These are phyloP conservation scores for Rhineura floridana DNA, from an alignment of 2,113 vertebrate genomes.

Conservation along the genomic window DNA sequence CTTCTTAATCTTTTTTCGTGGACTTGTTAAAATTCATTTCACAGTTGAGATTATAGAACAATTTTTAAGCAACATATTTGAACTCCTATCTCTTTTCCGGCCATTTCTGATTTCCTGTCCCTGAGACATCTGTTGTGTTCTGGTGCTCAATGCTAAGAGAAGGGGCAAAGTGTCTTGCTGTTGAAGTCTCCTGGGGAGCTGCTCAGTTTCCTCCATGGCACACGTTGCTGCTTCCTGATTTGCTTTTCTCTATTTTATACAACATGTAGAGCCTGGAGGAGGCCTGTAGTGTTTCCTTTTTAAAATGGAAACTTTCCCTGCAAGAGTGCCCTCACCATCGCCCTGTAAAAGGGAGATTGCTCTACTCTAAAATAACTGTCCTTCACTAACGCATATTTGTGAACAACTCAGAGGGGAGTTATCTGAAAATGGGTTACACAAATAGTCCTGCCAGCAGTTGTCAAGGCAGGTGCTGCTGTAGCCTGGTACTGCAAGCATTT, in stretches of 20 bases:
- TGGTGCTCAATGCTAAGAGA: conserved; percentile 38
- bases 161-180: conserved; percentile 44
- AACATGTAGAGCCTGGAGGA: conserved; percentile 48
- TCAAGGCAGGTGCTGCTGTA: conserved; percentile 58
- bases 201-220: background rate
- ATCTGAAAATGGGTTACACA: conserved; percentile 41
- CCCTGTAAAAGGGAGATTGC: conserved; percentile 60
- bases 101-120: conserved; percentile 59
- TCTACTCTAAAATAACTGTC: conserved; percentile 59
- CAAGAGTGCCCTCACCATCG: conserved; percentile 43
- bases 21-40: conserved; percentile 49
- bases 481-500: conserved; percentile 65
- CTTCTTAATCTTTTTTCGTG: conserved; percentile 38
- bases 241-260: conserved; percentile 39
- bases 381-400: conserved; percentile 70
- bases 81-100: conserved; percentile 54
- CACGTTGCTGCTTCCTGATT: conserved; percentile 46
- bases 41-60: conserved; percentile 48
- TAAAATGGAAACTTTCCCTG: conserved; percentile 58
- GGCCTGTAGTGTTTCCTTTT: conserved; percentile 44
- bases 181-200: conserved; percentile 58
- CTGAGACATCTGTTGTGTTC: conserved; percentile 57
- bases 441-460: conserved; percentile 28
- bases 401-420: conserved; percentile 62
- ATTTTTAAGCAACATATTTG: conserved; percentile 44